Base-by-base conservation (phyloP, 1,140 invertebrate genomes). In the Cydia amplana region DNA sequence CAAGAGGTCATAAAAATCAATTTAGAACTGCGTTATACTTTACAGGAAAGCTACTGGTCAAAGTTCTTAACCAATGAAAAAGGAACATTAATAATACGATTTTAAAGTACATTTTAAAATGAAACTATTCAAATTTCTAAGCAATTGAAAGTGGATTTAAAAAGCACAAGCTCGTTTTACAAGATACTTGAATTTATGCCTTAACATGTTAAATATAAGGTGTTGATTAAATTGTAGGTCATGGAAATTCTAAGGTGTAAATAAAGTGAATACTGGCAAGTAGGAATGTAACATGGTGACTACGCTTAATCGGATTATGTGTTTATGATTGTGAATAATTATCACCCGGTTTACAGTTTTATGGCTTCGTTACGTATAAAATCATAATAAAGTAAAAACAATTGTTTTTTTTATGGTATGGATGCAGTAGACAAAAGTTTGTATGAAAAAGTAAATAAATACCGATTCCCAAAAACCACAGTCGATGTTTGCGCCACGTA, bases 261-360 rank as follows among this genome's bases (percentile, higher is more conserved):
- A 20, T 23, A 7, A 60, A 23, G 55, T 60, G 20, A n/a, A 10
- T 60, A 60, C 55, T 60, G 32, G 7, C 6, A n/a, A 18, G 16
- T 14, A 40, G 64, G 64, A 67, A 67, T 67, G 64, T 16, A 28
- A 64, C 0, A 28, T 36, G 28, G 28, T 67, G 23, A 36, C 16
- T 32, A 67, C 6, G 1, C 14, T 18, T 70, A 70, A 70, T 70
- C 9, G n/a, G 65, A 70, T 70, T 70, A 70, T n/a, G 65, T 70
- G n/a, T 70, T 16, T 67, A 25, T 36, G 12, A 32, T 67, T 23
- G 64, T 28, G 25, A 67, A 70, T 70, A 40, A 70, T 36, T 70
- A 23, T 43, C 5, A 10, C n/a, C 36, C 5, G 28, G n/a, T 70
- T 36, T 18, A 32, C 23, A 36, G 2, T 40, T 20, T 7, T 70